Evolutionary conservation across 1,140 invertebrate species (phyloP).

Genomic region (Ylistrum balloti): DNA sequence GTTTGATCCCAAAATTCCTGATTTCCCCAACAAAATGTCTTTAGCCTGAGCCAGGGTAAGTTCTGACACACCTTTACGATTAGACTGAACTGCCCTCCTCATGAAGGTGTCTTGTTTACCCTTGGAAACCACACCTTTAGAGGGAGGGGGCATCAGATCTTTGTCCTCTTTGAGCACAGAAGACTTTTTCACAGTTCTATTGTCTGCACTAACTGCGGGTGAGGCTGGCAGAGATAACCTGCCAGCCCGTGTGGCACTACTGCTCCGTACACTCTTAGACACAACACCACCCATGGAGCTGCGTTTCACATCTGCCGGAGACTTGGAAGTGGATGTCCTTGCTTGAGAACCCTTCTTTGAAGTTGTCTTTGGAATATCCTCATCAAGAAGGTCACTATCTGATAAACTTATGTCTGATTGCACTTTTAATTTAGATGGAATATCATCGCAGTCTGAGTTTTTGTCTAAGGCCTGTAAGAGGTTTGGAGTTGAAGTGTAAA

Average conservation of each 20-base stretch:
- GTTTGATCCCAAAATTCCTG: conserved; percentile 65
- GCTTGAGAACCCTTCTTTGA: conserved; percentile 31
- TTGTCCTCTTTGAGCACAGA: conserved; percentile 47
- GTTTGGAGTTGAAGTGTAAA: conserved; percentile 73
- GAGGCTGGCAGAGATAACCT: conserved; percentile 54
- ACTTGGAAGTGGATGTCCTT: neutral
- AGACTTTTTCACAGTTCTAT: conserved; percentile 31
- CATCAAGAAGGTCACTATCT: conserved; percentile 71
- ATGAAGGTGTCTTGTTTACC: conserved; percentile 61
- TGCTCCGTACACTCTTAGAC: conserved; percentile 45
- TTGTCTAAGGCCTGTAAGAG: conserved; percentile 48
- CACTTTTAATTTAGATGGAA: conserved; percentile 60
- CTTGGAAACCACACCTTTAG: conserved; percentile 48
- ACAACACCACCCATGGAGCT: conserved; percentile 47
- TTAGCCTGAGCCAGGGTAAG: conserved; percentile 76
- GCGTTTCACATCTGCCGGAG: conserved; percentile 43
- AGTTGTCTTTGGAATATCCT: conserved; percentile 41
- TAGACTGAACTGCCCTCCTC: conserved; percentile 61
- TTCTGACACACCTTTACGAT: conserved; percentile 64
- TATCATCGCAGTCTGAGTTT: conserved; percentile 44
- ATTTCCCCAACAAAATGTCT: conserved; percentile 74
- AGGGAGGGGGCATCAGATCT: conserved; percentile 71
- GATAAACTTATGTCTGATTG: conserved; percentile 63
- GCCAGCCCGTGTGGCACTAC: neutral
- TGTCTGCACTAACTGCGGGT: neutral